Evolutionary conservation across 2,888 invertebrate species (phyloP), one percentile per base, ranked within the genome.

Genomic region (Sminthurides aquaticus): DNA sequence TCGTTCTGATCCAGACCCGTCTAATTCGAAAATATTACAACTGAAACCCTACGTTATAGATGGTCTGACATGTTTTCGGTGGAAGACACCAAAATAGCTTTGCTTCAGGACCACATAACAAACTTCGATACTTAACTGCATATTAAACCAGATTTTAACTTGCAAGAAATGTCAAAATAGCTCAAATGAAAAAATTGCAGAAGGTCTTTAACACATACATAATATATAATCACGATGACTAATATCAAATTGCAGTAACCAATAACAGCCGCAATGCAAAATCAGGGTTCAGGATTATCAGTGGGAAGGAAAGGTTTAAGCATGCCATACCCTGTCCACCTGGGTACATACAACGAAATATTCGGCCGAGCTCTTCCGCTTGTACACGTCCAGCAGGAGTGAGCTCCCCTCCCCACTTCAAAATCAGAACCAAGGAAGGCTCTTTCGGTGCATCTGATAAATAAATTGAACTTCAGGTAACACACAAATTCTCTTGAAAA

Each of bases 391-490:
- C 99, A 1, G 97, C 97, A 0, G 97, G 96, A 5, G 99, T 99
- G 77, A 99, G 81, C 81, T 99, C 99, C 56, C 99, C 99, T 69
- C 99, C 99, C 99, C 99, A 99, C 82, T 99, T 99, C 69, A 99
- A 82, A 70, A 99, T 98, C 73, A 99, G 82, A 62, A 99, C 91
- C 67, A 99, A 82, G 0, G 96, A 96, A 0, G 98, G 96, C 75
- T 95, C 94, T 49, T 90, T 88, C 2, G 90, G 88, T 67, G 85
- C 85, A 79, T 94, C 91, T 87, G 84, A 67, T 70, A 69, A 62
- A 59, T 54, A 64, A 49, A 25, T 48, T 2, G 49, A 11, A 34
- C 15, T 43, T 34, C 25, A 63, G 18, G 28, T 15, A 27, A 43
- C 11, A 43, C 43, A 18, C n/a, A n/a, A n/a, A n/a, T n/a, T n/a